Evolutionary conservation across 2,888 invertebrate species (phyloP), one percentile per base, ranked within the genome.

Genomic region (Catocala sponsa): DNA sequence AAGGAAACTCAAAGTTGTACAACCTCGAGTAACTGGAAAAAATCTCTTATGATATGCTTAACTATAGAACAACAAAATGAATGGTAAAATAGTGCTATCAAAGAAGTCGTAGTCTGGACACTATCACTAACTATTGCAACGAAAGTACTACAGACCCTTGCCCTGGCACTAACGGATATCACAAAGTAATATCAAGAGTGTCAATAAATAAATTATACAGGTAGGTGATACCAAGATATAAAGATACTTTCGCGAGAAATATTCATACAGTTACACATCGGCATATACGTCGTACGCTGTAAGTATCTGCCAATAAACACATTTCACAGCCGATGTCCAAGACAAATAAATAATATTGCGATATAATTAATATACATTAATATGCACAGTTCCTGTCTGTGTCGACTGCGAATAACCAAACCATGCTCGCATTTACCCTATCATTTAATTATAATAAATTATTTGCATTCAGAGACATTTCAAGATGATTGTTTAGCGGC

Each of bases 351-450:
- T 57, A 65, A 63, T 72, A 74, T 59, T 69, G 51, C 55, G 51
- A 53, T 53, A 54, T 64, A 48, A 56, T 51, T 52, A 55, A 53
- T 9, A 38, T 67, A 52, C 38, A 74, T 67, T 1, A 2, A 70
- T 71, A 74, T 67, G 53, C 53, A 67, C 61, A 76, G 53, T 56
- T 74, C 11, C 73, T 71, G 65, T 74, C 64, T 68, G 76, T 62
- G 68, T 78, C 64, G 70, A 66, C 74, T 68, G 71, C 72, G 67
- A 62, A 71, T 74, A 74, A 68, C 73, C 68, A 74, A 74, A 65
- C 55, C 64, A 81, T 82, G 81, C 77, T 84, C 82, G 82, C 83
- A 82, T 84, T 84, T 86, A 89, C 59, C 73, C 84, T 88, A 89
- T 76, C 76, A 65, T 65, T 67, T 56, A 67, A 54, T 72, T 75